Conservation (phyloP, 1,140 invertebrate genomes). For the Trachymyrmex septentrionalis region DNA sequence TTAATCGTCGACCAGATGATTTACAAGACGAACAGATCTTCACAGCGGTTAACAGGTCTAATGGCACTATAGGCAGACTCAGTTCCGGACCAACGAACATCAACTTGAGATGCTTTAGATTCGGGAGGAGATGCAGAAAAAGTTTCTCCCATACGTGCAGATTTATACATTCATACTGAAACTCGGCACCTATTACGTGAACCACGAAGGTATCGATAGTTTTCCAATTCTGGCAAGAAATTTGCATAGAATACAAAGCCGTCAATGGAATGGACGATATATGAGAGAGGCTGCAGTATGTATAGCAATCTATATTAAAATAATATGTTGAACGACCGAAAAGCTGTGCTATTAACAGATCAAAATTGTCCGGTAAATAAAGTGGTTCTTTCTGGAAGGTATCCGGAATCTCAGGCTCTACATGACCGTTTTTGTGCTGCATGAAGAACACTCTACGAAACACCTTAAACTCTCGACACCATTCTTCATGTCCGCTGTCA, state of each 20-base stretch:
- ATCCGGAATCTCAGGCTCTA: conserved; percentile 88
- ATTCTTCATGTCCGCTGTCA: conserved; percentile 76
- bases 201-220: conserved; percentile 82
- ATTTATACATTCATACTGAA: conserved; percentile 90
- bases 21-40: conserved; percentile 87
- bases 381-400: conserved; percentile 69
- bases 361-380: conserved; percentile 85
- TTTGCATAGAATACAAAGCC: conserved; percentile 88
- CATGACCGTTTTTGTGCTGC: conserved; percentile 85
- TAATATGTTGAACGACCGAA: conserved; percentile 85
- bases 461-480: conserved; percentile 82
- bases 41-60: conserved; percentile 85
- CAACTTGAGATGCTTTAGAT: conserved; percentile 87
- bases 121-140: conserved; percentile 89
- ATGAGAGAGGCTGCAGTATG: conserved; percentile 89
- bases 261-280: conserved; percentile 89
- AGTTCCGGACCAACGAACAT: conserved; percentile 90
- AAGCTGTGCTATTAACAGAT: conserved; percentile 85
- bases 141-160: conserved; percentile 91
- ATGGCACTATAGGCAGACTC: conserved; percentile 86
- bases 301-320: conserved; percentile 87
- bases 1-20: conserved; percentile 82
- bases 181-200: conserved; percentile 90
- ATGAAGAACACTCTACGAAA: conserved; percentile 79
- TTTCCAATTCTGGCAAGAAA: conserved; percentile 78